A percentile compares a stretch with the other conserved stretches of the same genome.
phyloP scores from a whole-genome alignment of 2,888 invertebrate genomes.

The Alviniconcha strummeri region DNA sequence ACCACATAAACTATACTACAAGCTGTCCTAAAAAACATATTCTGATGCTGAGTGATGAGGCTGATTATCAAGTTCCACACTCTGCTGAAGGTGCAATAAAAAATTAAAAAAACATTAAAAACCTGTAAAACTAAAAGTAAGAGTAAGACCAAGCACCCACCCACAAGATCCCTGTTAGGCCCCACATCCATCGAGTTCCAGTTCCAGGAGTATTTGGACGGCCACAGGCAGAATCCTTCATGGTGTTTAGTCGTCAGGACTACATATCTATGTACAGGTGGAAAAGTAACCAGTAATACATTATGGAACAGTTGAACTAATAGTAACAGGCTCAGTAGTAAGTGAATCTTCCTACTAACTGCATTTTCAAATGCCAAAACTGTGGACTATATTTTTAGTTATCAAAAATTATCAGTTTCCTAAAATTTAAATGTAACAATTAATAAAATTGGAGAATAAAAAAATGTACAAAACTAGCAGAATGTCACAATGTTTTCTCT shows the following conservation, averaged over 20 bases:
- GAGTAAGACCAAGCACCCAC: slow-evolving; percentile 67
- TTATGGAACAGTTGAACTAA: background rate
- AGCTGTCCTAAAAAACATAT: too few species aligned
- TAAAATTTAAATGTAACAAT: too few species aligned
- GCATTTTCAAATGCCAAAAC: background rate
- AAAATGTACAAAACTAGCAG: too few species aligned
- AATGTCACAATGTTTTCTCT: too few species aligned
- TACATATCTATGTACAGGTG: slow-evolving; percentile 78
- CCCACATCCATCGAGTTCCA: slow-evolving; percentile 90
- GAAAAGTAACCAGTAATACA: background rate
- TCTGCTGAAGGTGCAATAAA: too few species aligned
- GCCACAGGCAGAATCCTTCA: slow-evolving; percentile 89
- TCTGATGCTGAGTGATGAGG: too few species aligned
- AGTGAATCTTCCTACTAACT: background rate
- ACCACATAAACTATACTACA: too few species aligned
- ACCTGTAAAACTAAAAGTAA: too few species aligned
- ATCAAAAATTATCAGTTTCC: too few species aligned
- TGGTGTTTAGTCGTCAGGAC: slow-evolving; percentile 92
- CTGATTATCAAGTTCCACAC: too few species aligned
- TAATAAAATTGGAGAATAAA: too few species aligned
- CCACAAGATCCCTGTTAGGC: slow-evolving; percentile 85
- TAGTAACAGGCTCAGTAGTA: background rate
- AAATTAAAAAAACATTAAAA: too few species aligned
- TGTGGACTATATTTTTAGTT: background rate
- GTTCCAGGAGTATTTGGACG: slow-evolving; percentile 86